These are phyloP conservation scores for Discoglossus pictus DNA, from an alignment of 2,797 vertebrate species.

Conservation along the genomic window DNA sequence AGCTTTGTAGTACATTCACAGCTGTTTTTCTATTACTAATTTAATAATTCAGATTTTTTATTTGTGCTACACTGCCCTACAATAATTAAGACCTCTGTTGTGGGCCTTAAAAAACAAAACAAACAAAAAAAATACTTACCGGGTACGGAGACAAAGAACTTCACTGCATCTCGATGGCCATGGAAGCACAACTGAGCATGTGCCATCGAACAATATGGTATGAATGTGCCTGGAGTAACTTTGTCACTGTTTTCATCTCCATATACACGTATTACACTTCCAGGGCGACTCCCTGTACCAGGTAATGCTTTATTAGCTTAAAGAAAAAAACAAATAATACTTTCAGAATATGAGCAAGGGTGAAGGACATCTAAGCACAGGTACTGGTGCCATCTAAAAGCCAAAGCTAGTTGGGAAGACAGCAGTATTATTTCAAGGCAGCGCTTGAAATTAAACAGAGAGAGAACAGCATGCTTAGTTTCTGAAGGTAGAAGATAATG, in stretches of 20 bases:
- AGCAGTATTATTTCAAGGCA: constrained; percentile 73
- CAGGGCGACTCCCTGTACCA: constrained; percentile 75
- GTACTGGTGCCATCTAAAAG: constrained; percentile 68
- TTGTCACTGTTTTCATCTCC: constrained; percentile 92
- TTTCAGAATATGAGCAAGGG: constrained; percentile 35
- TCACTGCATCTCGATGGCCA: constrained; percentile 94
- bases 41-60: too few species aligned
- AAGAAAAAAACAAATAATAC: constrained; percentile 58
- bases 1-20: too few species aligned
- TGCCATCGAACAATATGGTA: constrained; percentile 96
- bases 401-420: constrained; percentile 72
- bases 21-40: too few species aligned
- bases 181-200: constrained; percentile 97
- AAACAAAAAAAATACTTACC: constrained; percentile 70
- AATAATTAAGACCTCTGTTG: too few species aligned
- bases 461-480: constrained; percentile 73
- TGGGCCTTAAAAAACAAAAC: neutral
- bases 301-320: constrained; percentile 80
- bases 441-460: constrained; percentile 65
- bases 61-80: too few species aligned
- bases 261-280: constrained; percentile 87
- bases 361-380: too few species aligned
- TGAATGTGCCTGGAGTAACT: constrained; percentile 89
- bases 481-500: constrained; percentile 71
- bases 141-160: constrained; percentile 95